phyloP scores from a whole-genome alignment of 2,113 vertebrate genomes.

The Plotosus lineatus region DNA sequence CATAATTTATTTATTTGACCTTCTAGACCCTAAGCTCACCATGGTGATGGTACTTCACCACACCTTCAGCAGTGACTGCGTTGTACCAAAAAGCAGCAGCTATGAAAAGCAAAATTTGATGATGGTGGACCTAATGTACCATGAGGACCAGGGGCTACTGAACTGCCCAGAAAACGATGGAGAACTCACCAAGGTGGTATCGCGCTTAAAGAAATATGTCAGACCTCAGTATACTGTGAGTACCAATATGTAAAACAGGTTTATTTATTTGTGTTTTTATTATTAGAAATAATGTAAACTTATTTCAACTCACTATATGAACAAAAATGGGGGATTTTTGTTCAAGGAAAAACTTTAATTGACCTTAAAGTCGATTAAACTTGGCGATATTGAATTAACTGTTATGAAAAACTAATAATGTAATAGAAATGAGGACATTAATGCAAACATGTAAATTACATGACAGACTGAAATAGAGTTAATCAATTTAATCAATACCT shows the following conservation, averaged over 20 bases:
- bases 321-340: not conserved
- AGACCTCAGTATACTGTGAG: not conserved
- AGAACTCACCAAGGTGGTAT: not conserved
- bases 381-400: not conserved
- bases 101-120: not conserved
- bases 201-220: not conserved
- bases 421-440: not conserved
- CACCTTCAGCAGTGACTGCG: not conserved
- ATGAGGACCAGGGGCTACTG: not conserved
- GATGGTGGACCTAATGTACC: slow-evolving; percentile 9
- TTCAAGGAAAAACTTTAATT: not conserved
- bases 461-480: not conserved
- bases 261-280: not conserved
- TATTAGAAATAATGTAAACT: not conserved
- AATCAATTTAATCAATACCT: not conserved
- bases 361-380: no score
- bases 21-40: not conserved
- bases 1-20: not conserved
- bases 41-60: slow-evolving; percentile 19
- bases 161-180: not conserved
- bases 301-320: not conserved
- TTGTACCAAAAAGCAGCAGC: not conserved
- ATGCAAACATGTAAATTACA: not conserved
- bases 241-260: not conserved
- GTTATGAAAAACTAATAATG: not conserved